phyloP scores from a whole-genome alignment of 1,140 invertebrate species.

The Meloidogyne exigua region DNA sequence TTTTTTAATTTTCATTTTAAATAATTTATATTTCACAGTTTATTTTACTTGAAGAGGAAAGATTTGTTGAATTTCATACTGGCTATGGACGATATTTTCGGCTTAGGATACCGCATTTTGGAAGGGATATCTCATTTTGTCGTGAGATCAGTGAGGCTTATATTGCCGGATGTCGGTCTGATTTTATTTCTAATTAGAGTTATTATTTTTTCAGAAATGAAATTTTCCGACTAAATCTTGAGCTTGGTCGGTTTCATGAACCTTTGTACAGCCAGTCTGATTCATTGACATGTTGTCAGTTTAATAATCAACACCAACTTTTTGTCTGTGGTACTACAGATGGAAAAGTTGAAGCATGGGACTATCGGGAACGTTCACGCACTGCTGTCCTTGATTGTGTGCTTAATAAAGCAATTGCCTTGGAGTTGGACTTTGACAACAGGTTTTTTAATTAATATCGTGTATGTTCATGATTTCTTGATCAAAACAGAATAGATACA shows the following conservation, averaged over 20 bases:
- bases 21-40: slow-evolving; percentile 61
- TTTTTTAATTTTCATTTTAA: slow-evolving; percentile 12
- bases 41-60: slow-evolving; percentile 70
- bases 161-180: slow-evolving; percentile 80
- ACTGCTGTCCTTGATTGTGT: slow-evolving; percentile 83
- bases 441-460: slow-evolving; percentile 3
- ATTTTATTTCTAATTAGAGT: background rate
- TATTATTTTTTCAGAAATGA: slow-evolving; percentile 71
- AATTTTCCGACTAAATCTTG: slow-evolving; percentile 90
- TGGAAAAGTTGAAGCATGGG: slow-evolving; percentile 92
- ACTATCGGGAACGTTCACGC: slow-evolving; percentile 76
- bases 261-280: slow-evolving; percentile 76
- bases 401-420: slow-evolving; percentile 70
- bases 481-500: too few relatives aligned
- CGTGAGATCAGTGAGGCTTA: slow-evolving; percentile 84
- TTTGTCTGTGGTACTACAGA: slow-evolving; percentile 83
- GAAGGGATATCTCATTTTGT: slow-evolving; percentile 88
- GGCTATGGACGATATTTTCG: slow-evolving; percentile 85
- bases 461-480: background rate
- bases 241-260: slow-evolving; percentile 87
- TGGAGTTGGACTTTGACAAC: slow-evolving; percentile 64
- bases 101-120: slow-evolving; percentile 88
- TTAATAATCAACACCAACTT: slow-evolving; percentile 85
- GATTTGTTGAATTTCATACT: slow-evolving; percentile 91
- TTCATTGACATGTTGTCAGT: slow-evolving; percentile 75